A percentile compares a stretch with the other conserved stretches of the same genome.
Evolutionary conservation across 2,888 invertebrate genomes (phyloP).

Genomic region (Gandaritis pyraliata): DNA sequence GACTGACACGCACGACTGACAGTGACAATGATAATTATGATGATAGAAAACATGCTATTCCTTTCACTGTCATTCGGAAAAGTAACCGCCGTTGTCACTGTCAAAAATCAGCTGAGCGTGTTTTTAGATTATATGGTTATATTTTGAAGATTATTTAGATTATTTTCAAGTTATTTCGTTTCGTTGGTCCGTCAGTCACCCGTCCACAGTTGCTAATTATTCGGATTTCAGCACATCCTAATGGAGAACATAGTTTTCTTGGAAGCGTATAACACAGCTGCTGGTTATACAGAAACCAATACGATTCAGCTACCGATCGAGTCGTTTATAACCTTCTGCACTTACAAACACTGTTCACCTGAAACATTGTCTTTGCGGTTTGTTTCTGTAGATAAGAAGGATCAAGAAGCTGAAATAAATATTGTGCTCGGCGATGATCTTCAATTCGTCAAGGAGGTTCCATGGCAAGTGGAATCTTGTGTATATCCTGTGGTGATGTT

Average conservation of each 20-base stretch:
- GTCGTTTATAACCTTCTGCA: conserved; percentile 86
- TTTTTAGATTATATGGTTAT: too few species aligned
- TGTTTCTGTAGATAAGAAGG: conserved; percentile 57
- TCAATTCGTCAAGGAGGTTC: conserved; percentile 65
- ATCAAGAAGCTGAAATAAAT: conserved; percentile 40
- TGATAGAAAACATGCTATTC: too few species aligned
- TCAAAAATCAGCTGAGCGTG: too few species aligned
- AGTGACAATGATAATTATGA: too few species aligned
- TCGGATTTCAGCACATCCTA: not conserved
- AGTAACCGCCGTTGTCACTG: too few species aligned
- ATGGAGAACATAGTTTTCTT: conserved; percentile 63
- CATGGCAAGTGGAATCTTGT: conserved; percentile 79
- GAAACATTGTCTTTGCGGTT: conserved; percentile 70
- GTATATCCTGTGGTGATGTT: conserved; percentile 86
- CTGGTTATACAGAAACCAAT: conserved; percentile 47
- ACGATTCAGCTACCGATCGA: conserved; percentile 78
- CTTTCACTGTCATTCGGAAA: too few species aligned
- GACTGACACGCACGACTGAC: too few species aligned
- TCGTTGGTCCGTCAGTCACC: too few species aligned
- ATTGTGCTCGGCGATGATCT: conserved; percentile 58
- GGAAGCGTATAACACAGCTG: conserved; percentile 53
- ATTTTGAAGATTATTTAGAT: too few species aligned
- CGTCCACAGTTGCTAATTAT: too few species aligned
- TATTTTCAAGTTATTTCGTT: too few species aligned
- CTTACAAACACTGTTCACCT: conserved; percentile 84